Evolutionary conservation across 2,888 invertebrate genomes (phyloP), one percentile per base, ranked within the genome.

Genomic region (Phortica magna): DNA sequence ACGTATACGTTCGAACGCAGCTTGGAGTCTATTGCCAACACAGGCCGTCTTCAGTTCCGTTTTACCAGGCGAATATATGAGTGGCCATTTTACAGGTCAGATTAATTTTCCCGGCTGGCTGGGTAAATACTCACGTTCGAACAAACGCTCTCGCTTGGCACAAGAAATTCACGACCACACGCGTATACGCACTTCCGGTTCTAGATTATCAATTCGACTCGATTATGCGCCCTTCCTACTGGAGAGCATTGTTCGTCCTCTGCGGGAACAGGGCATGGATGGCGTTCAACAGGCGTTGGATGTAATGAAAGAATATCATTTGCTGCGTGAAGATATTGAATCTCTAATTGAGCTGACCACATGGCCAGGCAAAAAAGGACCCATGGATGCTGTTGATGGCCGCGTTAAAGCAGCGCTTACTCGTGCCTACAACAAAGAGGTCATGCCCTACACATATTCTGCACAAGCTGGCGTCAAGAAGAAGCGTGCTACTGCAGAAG

Each of bases 71-170:
- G 94, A 96, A 84, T 93, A 94, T 75, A 94, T 99, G 94, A 93
- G 95, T 41, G 99, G 99, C 0, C 94, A 95, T 88, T 91, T 98
- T 77, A 93, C 94, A 0, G 95, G 94, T 0, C 96, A 96, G 93
- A 96, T 98, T 22, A 95, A 96, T 88, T 99, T 99, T 92, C 99
- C 99, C 2, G 93, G 94, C 57, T 99, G 99, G 99, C 94, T 99
- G 74, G 99, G 99, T 0, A 98, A 98, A 92, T 97, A 98, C 93
- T 99, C 99, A 0, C 95, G 95, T 79, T 93, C 94, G 19, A 95
- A 93, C 80, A 99, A 99, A 93, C 95, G 96, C 89, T 94, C 95
- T 67, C 93, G 98, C 22, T 93, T 98, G 68, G 93, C 96, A 12
- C 96, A 96, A 91, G 97, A 98, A 91, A 93, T 98, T 73, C 95